Base-by-base conservation (phyloP, 2,888 invertebrate genomes). In the Thereva unica region DNA sequence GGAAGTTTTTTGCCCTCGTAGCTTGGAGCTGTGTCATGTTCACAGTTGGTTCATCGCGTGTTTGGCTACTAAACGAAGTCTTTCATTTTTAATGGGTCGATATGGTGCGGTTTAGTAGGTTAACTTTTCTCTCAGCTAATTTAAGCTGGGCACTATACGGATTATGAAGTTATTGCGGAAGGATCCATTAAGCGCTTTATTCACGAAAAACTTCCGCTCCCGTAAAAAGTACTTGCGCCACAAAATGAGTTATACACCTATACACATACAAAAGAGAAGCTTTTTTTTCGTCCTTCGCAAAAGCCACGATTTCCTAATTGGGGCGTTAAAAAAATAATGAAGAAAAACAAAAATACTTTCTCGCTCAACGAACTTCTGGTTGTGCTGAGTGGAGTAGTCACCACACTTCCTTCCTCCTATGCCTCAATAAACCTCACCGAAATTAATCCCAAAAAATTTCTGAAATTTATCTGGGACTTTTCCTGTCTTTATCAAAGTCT, bases 41-140 rank as follows among this genome's bases (percentile, higher is more conserved):
- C 34, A 40, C 49, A 57, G 50, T 23, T 34, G 61, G 61, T 40
- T 50, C 61, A 61, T 61, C 61, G 61, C 61, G 61, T 61, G 61
- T 41, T 50, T 40, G 41, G 23, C 49, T 12, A 50, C 10, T 59
- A 50, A 50, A 50, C 50, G 40, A 61, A 41, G 50, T 40, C 50
- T 49, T 50, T 50, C 50, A 61, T 61, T 61, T 61, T 50, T 50
- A 50, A 59, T 50, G 50, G 61, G 42, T 61, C 61, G 61, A 61
- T 61, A 50, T 23, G 50, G 38, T 41, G 34, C 23, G 41, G 38
- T 61, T 61, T 61, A 61, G 61, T 61, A 50, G 61, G 61, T 61
- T 61, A 61, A 61, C 34, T 61, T 61, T 41, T 61, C 50, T 61
- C 50, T 61, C 23, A 61, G 61, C 41, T 61, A 61, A 61, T 61